Conservation (phyloP, 64 coral and sea anemone genomes). For the Exaiptasia diaphana region DNA sequence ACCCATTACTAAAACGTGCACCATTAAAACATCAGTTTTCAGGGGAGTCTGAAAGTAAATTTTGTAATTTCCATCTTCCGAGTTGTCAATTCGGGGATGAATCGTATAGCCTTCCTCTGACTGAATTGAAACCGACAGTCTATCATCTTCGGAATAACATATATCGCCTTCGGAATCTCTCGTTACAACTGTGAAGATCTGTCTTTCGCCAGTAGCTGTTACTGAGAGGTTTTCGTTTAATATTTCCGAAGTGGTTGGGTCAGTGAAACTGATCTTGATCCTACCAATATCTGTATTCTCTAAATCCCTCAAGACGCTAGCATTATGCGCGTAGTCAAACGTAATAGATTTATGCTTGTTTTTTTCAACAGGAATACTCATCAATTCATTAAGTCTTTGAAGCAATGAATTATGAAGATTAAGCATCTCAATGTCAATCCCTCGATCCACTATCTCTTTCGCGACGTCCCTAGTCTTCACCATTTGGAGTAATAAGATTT, state of each 20-base stretch:
- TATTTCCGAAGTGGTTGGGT: constrained; percentile 27
- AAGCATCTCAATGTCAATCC: constrained; percentile 67
- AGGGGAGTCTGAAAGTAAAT: constrained; percentile 31
- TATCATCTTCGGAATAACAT: constrained; percentile 68
- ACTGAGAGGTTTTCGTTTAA: constrained; percentile 24
- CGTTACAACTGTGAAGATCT: constrained; percentile 53
- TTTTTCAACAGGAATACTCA: constrained; percentile 14
- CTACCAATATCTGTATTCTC: constrained; percentile 52
- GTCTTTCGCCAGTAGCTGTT: constrained; percentile 60
- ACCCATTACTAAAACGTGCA: constrained; percentile 59
- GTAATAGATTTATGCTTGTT: constrained; percentile 15
- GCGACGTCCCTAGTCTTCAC: constrained; percentile 44
- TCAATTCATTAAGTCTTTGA: constrained; percentile 45
- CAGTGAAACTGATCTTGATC: constrained; percentile 57
- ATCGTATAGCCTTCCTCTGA: constrained; percentile 35
- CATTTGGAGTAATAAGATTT: constrained; percentile 66
- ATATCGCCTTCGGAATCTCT: constrained; percentile 65
- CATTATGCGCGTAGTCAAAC: constrained; percentile 63
- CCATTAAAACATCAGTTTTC: constrained; percentile 37
- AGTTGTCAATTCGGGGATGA: constrained; percentile 50
- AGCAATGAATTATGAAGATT: constrained; percentile 44
- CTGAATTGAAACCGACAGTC: constrained; percentile 29
- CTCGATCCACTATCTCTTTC: constrained; percentile 53
- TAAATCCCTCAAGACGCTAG: constrained; percentile 15
- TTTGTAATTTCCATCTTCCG: constrained; percentile 76